Percentiles rank a stretch among this genome's conserved stretches.
Evolutionary conservation across 2,797 vertebrate species (phyloP).

Genomic region (Scomberomorus guttatus): DNA sequence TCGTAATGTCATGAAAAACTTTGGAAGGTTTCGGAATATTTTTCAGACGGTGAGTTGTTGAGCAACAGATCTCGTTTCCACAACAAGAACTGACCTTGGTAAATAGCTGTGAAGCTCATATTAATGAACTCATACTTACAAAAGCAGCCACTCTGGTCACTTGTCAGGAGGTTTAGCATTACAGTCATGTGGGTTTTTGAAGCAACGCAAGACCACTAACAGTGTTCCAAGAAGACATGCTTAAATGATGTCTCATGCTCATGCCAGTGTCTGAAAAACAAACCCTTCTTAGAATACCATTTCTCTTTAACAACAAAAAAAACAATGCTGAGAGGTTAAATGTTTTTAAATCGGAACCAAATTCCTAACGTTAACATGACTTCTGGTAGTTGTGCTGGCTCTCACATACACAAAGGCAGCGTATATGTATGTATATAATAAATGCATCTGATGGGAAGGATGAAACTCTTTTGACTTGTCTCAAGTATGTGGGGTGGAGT

Average conservation of each 20-base stretch:
- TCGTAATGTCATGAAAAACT: constrained; percentile 21
- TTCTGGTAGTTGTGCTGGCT: constrained; percentile 16
- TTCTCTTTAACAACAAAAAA: constrained; percentile 15
- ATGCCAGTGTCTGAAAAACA: constrained; percentile 12
- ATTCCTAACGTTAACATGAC: constrained; percentile 3
- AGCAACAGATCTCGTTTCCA: neutral
- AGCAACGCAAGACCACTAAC: neutral
- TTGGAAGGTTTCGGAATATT: constrained; percentile 14
- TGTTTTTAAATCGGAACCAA: constrained; percentile 28
- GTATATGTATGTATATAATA: constrained; percentile 53
- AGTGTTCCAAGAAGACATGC: constrained; percentile 1
- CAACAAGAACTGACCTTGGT: neutral
- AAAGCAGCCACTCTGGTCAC: neutral
- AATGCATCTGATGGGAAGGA: constrained; percentile 39
- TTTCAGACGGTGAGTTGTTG: neutral
- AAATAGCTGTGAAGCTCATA: neutral
- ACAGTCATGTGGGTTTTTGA: constrained; percentile 13
- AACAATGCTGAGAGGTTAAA: neutral
- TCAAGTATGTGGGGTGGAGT: constrained; percentile 57
- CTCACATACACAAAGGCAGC: constrained; percentile 30
- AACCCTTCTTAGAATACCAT: neutral
- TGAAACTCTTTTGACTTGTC: constrained; percentile 55
- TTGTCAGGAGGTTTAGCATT: neutral
- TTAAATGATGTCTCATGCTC: neutral
- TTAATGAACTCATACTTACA: neutral